Base-by-base conservation (phyloP, 2,888 invertebrate genomes). In the Chironomus riparius region DNA sequence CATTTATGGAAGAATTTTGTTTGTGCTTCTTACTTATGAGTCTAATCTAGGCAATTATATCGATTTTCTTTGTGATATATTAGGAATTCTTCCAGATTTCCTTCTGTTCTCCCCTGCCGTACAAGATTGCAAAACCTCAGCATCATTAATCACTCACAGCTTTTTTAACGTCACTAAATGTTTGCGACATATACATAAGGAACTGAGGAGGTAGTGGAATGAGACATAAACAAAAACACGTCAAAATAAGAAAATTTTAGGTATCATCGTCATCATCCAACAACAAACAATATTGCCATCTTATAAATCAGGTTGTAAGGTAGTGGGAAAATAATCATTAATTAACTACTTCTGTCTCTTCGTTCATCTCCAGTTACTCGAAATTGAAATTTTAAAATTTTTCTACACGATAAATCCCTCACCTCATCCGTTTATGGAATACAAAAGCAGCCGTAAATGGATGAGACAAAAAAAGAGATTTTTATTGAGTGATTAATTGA, bases 301-400 rank as follows among this genome's bases (percentile, higher is more conserved):
- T 56, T 18, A 56, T n/a, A 18, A 15, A 56, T 56, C 15, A 47
- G 48, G 70, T 18, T 21, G 47, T 21, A 24, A 50, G 47, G 24
- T 22, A 13, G 13, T 3, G 62, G 61, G 18, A 28, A 62, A 24
- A 62, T 72, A 72, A 72, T 72, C 72, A 72, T 72, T 72, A 72
- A 72, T 72, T 72, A 72, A 72, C 72, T 72, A 61, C 28, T 50
- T 70, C 70, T 72, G 72, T 72, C 50, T 72, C 50, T 50, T n/a
- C 18, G 18, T 70, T 70, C 47, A 38, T 70, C 47, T 28, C 1
- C 70, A 47, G 68, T 65, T 18, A 18, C 22, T 10, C 38, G 1
- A 38, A 10, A 38, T 10, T 56, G 18, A 15, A 56, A 56, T 56
- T 56, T 38, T 18, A 56, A 56, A 56, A 15, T 50, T 50, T 50